Base-by-base conservation (phyloP, 2,888 invertebrate genomes). In the Pterostichus madidus region DNA sequence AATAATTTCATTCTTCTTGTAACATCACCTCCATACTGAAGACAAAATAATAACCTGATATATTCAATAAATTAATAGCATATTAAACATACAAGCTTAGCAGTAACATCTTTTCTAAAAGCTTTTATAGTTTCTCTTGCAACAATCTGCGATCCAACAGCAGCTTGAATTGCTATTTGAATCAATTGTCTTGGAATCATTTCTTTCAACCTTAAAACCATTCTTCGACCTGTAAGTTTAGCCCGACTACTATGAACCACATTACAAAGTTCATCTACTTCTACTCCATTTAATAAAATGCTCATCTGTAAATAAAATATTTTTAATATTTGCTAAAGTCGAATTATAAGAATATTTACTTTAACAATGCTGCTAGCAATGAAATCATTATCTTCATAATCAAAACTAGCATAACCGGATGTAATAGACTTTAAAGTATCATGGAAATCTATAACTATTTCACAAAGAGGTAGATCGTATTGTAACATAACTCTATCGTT, bases 371-470 rank as follows among this genome's bases (percentile, higher is more conserved):
- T 91, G 84, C 98, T 94, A 84, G 89, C 88, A 87, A 95, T 93
- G 89, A 95, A 99, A 0, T 97, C 98, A 87, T 93, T 90, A 88
- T 97, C 96, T 89, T 98, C 97, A 88, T 98, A 98, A 89, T 97
- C 97, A 88, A 98, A 98, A 88, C 97, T 97, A 0, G 98, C 99
- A 91, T 97, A 99, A 39, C 99, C 99, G 0, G 98, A 98, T 2
- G 96, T 95, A 15, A 97, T 87, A 11, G 96, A 95, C 90, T 99
- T 99, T 1, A 99, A 91, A 3, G 93, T 92, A 88, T 99, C 99
- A 88, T 98, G 98, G 89, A 99, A 99, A 89, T 99, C 98, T 7
- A 98, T 90, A 11, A 99, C 95, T 32, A 99, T 95, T 92, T 99
- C 99, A 86, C 95, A 96, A 5, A 99, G 91, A 0, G 99, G 99